phyloP scores from a whole-genome alignment of 2,888 invertebrate genomes.

The Acanthopleura granulata region DNA sequence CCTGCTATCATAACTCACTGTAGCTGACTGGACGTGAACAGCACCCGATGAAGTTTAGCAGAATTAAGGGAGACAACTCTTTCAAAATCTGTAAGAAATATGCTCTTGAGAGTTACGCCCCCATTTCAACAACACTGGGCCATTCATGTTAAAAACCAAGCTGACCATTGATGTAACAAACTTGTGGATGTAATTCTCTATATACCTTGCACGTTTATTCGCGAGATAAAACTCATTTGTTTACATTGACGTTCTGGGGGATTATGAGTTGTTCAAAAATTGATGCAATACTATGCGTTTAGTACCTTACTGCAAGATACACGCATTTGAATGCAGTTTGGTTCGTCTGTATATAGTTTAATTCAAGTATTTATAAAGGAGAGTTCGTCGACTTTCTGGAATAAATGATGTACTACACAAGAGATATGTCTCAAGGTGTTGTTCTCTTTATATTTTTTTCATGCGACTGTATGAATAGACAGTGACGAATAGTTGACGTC shows the following conservation, averaged over 20 bases:
- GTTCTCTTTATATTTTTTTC: too few species aligned
- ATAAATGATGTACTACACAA: not conserved
- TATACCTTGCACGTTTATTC: not conserved
- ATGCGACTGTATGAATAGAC: too few species aligned
- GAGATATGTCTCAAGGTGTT: too few species aligned
- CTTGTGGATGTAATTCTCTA: too few species aligned
- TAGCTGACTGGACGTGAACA: too few species aligned
- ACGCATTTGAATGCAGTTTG: not conserved
- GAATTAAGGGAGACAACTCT: too few species aligned
- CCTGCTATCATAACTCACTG: too few species aligned
- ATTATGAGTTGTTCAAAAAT: not conserved
- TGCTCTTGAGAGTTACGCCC: too few species aligned
- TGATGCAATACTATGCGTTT: not conserved
- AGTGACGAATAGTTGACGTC: too few species aligned
- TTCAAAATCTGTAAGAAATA: too few species aligned
- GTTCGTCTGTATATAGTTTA: not conserved
- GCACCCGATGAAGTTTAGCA: too few species aligned
- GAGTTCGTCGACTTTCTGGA: constrained; percentile 1
- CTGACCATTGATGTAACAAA: not conserved
- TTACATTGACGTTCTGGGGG: not conserved
- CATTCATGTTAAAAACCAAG: not conserved
- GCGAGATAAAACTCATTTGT: not conserved
- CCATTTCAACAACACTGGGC: too few species aligned
- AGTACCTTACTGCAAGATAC: not conserved
- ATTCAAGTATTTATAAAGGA: not conserved